Base-by-base conservation (phyloP, 2,797 vertebrate species). In the Sternotherus odoratus region DNA sequence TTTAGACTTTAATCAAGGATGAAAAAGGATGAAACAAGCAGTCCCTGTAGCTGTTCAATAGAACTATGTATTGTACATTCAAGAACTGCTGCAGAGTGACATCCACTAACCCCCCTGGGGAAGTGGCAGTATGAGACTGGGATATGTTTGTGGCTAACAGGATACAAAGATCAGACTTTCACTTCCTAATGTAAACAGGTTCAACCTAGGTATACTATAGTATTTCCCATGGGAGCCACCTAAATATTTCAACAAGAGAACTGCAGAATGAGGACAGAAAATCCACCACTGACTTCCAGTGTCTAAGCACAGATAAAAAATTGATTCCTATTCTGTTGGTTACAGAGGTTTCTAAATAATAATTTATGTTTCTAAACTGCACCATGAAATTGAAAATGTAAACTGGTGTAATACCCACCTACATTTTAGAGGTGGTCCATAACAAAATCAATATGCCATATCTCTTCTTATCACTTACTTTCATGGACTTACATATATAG, bases 171-270 rank as follows among this genome's bases (percentile, higher is more conserved):
- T 28, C 30, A 9, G 91, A 96, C 89, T 97, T 97, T 95, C 88
- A 83, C 92, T 97, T 98, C 95, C 91, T 86, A 86, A 96, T 93
- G 93, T 97, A 97, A 98, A 97, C 95, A 97, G 93, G 81, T 94
- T 95, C 94, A 95, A 79, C 93, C 91, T 91, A 95, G 69, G 79
- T 92, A 90, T 91, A 94, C 53, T 86, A 63, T 83, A 96, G 87
- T 84, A 82, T 91, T 96, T 96, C 92, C 87, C 94, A 26, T 13
- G 84, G 78, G 93, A 94, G 48, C 54, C 63, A 89, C 95, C 90
- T 97, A 96, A 95, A 96, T 97, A 95, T 98, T 97, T 98, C 95
- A 97, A 95, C 89, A 93, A 92, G 89, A 95, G 6, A 87, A 74
- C 66, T 24, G 48, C 39, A 94, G 82, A 86, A 94, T 54, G 78